Evolutionary conservation across 2,113 vertebrate species (phyloP), one percentile per base, ranked within the genome.

Genomic region (Elanus axillaris): DNA sequence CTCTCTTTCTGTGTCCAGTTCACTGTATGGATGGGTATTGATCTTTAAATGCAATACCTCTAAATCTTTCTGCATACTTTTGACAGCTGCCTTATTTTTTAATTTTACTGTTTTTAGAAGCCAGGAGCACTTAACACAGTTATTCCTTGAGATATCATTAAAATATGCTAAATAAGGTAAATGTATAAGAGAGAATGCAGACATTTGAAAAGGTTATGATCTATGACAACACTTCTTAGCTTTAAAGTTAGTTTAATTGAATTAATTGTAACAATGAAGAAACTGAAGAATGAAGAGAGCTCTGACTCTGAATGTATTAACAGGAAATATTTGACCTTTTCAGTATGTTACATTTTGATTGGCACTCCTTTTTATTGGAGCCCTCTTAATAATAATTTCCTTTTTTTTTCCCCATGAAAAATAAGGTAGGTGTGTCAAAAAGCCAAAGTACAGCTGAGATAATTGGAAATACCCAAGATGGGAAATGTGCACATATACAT

Each of bases 101-200:
- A 60, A 38, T 60, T 89, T 81, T 50, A 63, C 7, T 32, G 21
- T 31, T 50, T 77, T 66, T 26, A 68, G 69, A 79, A 89, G 42
- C n/a, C 67, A 85, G 66, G 43, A 94, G 66, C 64, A 69, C 32
- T 96, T 97, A 96, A 91, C 45, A 63, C 48, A 90, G n/a, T 64
- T 94, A 59, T 78, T 96, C 85, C 76, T 79, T 93, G 55, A 92
- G 42, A 94, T 93, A 59, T 53, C 73, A 98, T 98, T 98, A 98
- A 98, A 98, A 97, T 97, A 98, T 96, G 91, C 96, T 98, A 98
- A 98, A 27, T 93, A 95, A 98, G 89, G 89, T 96, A 94, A 95
- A 93, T 45, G 78, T 94, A 58, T 75, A 71, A 88, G 73, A 88
- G 58, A 63, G 53, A 97, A 93, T 45, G 75, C 34, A 96, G 95